phyloP scores from a whole-genome alignment of 2,797 vertebrate genomes.

The Sternarchorhynchus goeldii region DNA sequence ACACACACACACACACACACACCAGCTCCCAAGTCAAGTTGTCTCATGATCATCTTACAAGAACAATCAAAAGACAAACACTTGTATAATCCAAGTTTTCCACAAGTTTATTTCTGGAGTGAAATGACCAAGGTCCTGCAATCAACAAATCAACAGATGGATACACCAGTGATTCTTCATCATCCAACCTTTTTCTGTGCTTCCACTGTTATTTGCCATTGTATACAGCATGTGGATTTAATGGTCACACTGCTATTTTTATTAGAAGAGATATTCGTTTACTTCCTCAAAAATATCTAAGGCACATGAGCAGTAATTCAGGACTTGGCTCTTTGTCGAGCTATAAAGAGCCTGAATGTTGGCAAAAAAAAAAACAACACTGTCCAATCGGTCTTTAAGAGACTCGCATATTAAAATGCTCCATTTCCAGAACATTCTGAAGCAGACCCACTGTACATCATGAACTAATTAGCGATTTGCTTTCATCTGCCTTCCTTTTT shows the following conservation, averaged over 20 bases:
- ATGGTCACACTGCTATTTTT: background rate
- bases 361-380: background rate
- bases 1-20: constrained; percentile 2
- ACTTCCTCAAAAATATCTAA: background rate
- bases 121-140: background rate
- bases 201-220: background rate
- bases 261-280: background rate
- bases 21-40: background rate
- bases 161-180: background rate
- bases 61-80: background rate
- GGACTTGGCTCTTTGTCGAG: background rate
- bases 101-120: background rate
- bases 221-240: background rate
- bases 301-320: constrained; percentile 3
- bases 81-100: background rate
- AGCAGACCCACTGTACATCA: constrained; percentile 35
- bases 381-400: background rate
- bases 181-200: background rate
- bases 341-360: background rate
- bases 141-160: background rate
- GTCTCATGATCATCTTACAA: constrained; percentile 21
- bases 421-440: constrained; percentile 27
- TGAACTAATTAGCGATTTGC: constrained; percentile 53
- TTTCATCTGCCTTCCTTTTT: constrained; percentile 26
- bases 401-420: background rate